A percentile compares a stretch with the other conserved stretches of the same genome.
phyloP scores from a whole-genome alignment of 2,888 invertebrate genomes.

The Sminthurinus aureus region DNA sequence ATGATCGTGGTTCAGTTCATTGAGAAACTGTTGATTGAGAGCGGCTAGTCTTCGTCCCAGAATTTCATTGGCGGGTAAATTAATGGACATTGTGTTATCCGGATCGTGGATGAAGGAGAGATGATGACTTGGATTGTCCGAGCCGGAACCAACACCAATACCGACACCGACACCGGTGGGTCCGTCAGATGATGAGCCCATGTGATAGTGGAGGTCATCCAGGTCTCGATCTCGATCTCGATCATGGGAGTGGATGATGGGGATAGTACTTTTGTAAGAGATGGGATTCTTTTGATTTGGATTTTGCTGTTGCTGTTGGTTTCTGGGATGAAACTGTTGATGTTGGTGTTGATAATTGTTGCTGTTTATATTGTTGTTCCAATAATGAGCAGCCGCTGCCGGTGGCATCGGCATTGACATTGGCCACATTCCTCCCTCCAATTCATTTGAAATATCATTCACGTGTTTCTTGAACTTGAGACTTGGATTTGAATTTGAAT shows the following conservation, averaged over 20 bases:
- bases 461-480: no score
- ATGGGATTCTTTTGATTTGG: neutral
- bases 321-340: neutral
- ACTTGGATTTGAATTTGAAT: no score
- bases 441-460: no score
- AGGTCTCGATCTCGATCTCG: neutral
- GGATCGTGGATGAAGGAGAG: slow-evolving; percentile 32
- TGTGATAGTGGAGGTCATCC: neutral
- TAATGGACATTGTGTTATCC: slow-evolving; percentile 19
- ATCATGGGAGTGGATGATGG: neutral
- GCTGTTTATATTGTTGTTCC: neutral
- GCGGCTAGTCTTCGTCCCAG: slow-evolving; percentile 35
- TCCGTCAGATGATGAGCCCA: neutral
- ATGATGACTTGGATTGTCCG: slow-evolving; percentile 23
- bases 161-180: neutral
- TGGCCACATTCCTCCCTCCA: neutral
- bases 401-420: neutral
- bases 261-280: neutral
- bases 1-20: neutral
- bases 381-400: neutral
- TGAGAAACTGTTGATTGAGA: slow-evolving; percentile 30
- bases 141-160: neutral
- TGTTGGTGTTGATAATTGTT: neutral
- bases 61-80: slow-evolving; percentile 32
- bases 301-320: neutral